These are phyloP conservation scores for Luidia sarsii DNA, from an alignment of 53 echinoderm and acorn worm genomes.

Conservation along the genomic window DNA sequence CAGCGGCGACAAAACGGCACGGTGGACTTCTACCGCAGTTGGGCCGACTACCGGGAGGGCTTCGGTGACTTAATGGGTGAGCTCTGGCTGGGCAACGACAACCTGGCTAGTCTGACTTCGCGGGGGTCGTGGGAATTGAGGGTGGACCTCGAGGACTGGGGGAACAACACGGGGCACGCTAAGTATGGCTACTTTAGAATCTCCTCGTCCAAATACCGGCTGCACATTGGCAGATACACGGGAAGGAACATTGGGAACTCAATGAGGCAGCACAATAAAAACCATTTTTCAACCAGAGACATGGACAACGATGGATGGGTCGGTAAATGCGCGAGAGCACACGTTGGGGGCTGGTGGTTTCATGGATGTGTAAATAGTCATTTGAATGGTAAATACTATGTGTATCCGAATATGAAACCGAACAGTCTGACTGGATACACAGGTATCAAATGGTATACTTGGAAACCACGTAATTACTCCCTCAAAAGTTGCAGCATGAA, in stretches of 20 bases:
- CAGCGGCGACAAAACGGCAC: conserved; percentile 37
- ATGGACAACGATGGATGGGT: neutral
- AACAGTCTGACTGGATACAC: neutral
- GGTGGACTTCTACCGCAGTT: conserved; percentile 12
- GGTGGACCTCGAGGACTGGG: conserved; percentile 12
- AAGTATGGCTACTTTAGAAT: conserved; percentile 8
- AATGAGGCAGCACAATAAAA: neutral
- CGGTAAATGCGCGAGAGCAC: neutral
- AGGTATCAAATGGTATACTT: neutral
- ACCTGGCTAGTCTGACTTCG: conserved; percentile 14
- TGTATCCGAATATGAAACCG: neutral
- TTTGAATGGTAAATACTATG: neutral
- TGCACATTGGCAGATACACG: neutral
- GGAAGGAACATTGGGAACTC: neutral
- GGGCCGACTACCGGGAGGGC: neutral
- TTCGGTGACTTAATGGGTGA: neutral
- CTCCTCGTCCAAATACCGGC: neutral
- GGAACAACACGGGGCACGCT: neutral
- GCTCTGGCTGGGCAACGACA: conserved; percentile 21
- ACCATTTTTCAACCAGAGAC: neutral
- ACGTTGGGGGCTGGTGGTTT: neutral
- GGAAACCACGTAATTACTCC: neutral
- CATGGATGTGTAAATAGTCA: neutral
- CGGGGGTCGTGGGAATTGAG: neutral
- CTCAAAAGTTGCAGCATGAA: conserved; percentile 9